Percentiles rank a stretch among this genome's conserved stretches.
Evolutionary conservation across 2,797 vertebrate genomes (phyloP).

Genomic region (Tokudaia muenninki): DNA sequence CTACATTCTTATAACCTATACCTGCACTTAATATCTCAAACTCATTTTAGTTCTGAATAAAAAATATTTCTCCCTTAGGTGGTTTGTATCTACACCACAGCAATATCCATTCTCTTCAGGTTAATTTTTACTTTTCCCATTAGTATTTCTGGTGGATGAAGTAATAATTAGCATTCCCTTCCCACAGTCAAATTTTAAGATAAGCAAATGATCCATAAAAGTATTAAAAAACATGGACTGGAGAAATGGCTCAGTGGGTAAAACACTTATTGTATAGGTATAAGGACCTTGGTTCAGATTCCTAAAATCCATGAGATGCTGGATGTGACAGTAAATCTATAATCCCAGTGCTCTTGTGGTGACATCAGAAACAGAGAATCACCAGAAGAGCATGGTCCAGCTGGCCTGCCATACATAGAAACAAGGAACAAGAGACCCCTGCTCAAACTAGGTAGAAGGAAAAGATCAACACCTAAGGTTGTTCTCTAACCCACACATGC

Average conservation of each 20-base stretch:
- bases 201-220: neutral
- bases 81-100: neutral
- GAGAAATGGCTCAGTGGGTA: neutral
- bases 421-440: neutral
- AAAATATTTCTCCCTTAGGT: constrained; percentile 20
- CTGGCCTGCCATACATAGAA: too few species aligned
- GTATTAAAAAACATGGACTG: neutral
- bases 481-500: neutral
- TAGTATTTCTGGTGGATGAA: constrained; percentile 32
- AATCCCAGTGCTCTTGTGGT: neutral
- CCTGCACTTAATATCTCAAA: constrained; percentile 54
- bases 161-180: neutral
- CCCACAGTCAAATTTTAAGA: constrained; percentile 2
- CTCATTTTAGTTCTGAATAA: constrained; percentile 47
- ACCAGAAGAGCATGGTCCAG: neutral
- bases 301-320: neutral
- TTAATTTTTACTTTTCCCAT: constrained; percentile 31
- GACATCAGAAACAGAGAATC: neutral
- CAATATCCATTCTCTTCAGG: constrained; percentile 28
- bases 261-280: neutral
- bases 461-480: neutral
- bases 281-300: neutral
- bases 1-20: constrained; percentile 36
- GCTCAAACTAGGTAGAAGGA: neutral
- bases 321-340: neutral